Percentiles rank a stretch among this genome's conserved stretches.
phyloP scores from a whole-genome alignment of 2,888 invertebrate genomes.

The Nineta flava region DNA sequence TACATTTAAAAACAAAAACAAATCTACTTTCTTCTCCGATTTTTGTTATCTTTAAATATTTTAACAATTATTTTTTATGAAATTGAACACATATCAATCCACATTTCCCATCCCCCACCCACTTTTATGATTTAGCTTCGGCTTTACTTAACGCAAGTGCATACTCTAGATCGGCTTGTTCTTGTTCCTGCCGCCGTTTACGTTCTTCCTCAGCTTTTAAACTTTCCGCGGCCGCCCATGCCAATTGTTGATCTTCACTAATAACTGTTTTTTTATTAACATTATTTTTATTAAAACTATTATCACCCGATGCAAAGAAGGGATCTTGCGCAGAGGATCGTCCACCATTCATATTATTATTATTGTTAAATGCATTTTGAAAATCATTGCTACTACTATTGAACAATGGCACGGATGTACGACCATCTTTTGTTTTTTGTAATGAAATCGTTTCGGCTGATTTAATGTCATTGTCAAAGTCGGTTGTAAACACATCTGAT shows the following conservation, averaged over 20 bases:
- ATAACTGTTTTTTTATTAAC: conserved; percentile 22
- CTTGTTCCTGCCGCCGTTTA: conserved; percentile 33
- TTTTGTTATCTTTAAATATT: conserved; percentile 2
- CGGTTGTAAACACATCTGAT: conserved; percentile 15
- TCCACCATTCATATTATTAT: neutral
- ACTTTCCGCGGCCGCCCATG: conserved; percentile 59
- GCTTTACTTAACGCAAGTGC: conserved; percentile 51
- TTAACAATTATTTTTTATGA: neutral
- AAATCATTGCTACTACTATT: neutral
- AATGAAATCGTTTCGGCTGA: conserved; percentile 15
- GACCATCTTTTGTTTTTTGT: conserved; percentile 4
- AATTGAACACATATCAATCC: conserved; percentile 3
- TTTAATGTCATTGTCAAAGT: conserved; percentile 25
- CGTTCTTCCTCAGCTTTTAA: conserved; percentile 43
- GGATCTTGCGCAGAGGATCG: neutral
- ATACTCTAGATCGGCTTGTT: conserved; percentile 56
- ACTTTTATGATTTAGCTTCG: conserved; percentile 19
- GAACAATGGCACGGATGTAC: conserved; percentile 7
- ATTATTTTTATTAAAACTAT: conserved; percentile 14
- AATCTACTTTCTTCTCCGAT: neutral
- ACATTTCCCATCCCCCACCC: neutral
- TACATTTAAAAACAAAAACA: neutral
- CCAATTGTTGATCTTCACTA: conserved; percentile 51
- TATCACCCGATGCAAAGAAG: conserved; percentile 18
- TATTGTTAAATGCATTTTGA: neutral